A percentile compares a stretch with the other conserved stretches of the same genome.
Conservation (phyloP, 2,888 invertebrate genomes). For the Clusia tigrina region DNA sequence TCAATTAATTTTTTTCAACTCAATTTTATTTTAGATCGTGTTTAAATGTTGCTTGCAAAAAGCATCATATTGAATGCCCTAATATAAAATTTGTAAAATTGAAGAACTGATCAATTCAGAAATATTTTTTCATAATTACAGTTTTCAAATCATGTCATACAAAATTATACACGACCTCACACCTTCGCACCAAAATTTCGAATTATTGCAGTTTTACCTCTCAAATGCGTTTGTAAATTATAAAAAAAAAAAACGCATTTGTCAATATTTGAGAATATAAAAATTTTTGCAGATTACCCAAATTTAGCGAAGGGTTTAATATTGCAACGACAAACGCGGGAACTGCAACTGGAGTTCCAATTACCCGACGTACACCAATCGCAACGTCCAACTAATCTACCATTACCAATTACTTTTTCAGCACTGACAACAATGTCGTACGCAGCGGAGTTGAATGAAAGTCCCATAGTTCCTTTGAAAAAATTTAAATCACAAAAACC, state of each 20-base stretch:
- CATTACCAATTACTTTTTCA: not conserved
- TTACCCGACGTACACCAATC: slow-evolving; percentile 17
- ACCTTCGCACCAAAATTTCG: slow-evolving; percentile 18
- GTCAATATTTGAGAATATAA: slow-evolving; percentile 18
- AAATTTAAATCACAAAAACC: too few species aligned
- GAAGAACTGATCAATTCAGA: too few species aligned
- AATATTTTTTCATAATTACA: too few species aligned
- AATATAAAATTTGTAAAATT: too few species aligned
- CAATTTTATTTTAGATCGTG: too few species aligned
- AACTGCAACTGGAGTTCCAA: not conserved
- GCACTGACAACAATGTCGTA: too few species aligned
- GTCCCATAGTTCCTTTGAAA: too few species aligned
- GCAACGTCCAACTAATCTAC: slow-evolving; percentile 5
- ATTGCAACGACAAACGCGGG: slow-evolving; percentile 39
- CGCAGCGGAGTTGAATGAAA: too few species aligned
- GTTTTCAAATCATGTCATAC: too few species aligned
- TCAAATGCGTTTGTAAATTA: slow-evolving; percentile 4
- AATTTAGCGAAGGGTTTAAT: slow-evolving; percentile 62
- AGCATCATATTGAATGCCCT: too few species aligned
- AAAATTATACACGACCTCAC: slow-evolving; percentile 3
- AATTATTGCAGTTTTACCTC: slow-evolving; percentile 7
- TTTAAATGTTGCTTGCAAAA: too few species aligned
- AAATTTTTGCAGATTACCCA: slow-evolving; percentile 64
- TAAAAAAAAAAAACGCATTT: not conserved
- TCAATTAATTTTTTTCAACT: too few species aligned